Percentiles rank a stretch among this genome's conserved stretches.
phyloP scores from a whole-genome alignment of 2,888 invertebrate genomes.

The Rhamphomyia laevipes region DNA sequence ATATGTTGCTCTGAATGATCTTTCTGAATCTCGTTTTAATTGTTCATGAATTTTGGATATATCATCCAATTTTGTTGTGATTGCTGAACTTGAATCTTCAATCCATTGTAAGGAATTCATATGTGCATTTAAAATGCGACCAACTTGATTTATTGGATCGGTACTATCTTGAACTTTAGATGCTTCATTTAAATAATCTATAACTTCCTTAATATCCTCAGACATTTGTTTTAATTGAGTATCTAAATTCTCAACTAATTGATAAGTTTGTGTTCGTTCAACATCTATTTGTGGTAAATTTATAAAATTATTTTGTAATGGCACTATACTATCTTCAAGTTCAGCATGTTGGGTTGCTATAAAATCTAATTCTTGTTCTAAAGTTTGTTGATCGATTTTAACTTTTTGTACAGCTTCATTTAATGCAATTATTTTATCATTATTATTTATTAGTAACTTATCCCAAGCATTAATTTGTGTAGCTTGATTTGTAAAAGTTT shows the following conservation, averaged over 20 bases:
- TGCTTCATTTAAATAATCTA: slow-evolving; percentile 84
- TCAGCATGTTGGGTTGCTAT: slow-evolving; percentile 87
- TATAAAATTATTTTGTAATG: slow-evolving; percentile 70
- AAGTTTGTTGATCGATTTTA: slow-evolving; percentile 74
- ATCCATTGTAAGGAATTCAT: slow-evolving; percentile 95
- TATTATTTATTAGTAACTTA: slow-evolving; percentile 74
- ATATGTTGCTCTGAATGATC: slow-evolving; percentile 53
- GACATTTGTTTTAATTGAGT: slow-evolving; percentile 90
- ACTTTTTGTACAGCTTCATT: slow-evolving; percentile 82
- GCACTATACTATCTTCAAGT: slow-evolving; percentile 72
- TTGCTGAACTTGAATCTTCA: slow-evolving; percentile 68
- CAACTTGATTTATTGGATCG: slow-evolving; percentile 86
- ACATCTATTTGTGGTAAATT: slow-evolving; percentile 64
- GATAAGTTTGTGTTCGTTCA: slow-evolving; percentile 85
- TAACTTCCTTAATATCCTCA: slow-evolving; percentile 88
- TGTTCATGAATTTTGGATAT: slow-evolving; percentile 68
- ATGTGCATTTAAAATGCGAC: slow-evolving; percentile 88
- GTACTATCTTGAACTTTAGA: slow-evolving; percentile 70
- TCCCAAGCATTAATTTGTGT: slow-evolving; percentile 96
- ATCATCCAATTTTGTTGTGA: slow-evolving; percentile 69
- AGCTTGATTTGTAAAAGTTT: slow-evolving; percentile 84
- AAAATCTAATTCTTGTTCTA: slow-evolving; percentile 90
- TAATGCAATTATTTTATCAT: slow-evolving; percentile 79
- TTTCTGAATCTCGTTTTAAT: slow-evolving; percentile 61
- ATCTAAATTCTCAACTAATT: slow-evolving; percentile 80